Base-by-base conservation (phyloP, 2,113 vertebrate species). In the Hiodon tergisus region DNA sequence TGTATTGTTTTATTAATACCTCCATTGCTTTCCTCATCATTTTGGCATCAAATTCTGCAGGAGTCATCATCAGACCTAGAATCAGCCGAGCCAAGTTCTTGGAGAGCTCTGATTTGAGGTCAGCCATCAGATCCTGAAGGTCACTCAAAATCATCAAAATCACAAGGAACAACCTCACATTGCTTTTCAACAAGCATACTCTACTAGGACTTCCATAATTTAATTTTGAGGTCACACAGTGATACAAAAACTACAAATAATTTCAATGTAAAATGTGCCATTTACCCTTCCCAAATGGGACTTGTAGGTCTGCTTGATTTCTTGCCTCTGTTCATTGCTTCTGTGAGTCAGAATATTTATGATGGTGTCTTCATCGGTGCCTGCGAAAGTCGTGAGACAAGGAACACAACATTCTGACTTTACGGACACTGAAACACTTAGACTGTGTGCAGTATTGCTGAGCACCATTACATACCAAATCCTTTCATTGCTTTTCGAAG, bases 401-500 rank as follows among this genome's bases (percentile, higher is more conserved):
- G 2, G 53, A 58, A 72, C 8, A 2, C 13, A 73, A 58, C 61
- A 46, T 67, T 31, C 54, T 48, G 11, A 8, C 58, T 74, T 63
- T 11, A n/a, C 48, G 13, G 4, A 4, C 48, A 1, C 3, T 9
- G 68, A 67, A 47, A 14, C 48, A 71, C 6, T 2, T 2, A 76
- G 0, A 31, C 31, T 31, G 31, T 31, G 31, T 2, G 31, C 31
- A 73, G 47, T 48, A 51, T 14, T 58, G 72, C 75, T 0, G 68
- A 47, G 31, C 31, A 31, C 50, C 50, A 51, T 46, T 60, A 51
- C 87, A 47, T 80, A 99, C 97, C 96, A 13, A 98, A 88, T 10
- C 96, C 96, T 83, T 99, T 99, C 97, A 99, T 99, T 0, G 96
- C 96, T 86, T 98, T 98, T 85, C 96, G 91, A 67, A 98, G 87